Evolutionary conservation across 1,140 invertebrate genomes (phyloP).

Genomic region (Andrena cerasifolii): DNA sequence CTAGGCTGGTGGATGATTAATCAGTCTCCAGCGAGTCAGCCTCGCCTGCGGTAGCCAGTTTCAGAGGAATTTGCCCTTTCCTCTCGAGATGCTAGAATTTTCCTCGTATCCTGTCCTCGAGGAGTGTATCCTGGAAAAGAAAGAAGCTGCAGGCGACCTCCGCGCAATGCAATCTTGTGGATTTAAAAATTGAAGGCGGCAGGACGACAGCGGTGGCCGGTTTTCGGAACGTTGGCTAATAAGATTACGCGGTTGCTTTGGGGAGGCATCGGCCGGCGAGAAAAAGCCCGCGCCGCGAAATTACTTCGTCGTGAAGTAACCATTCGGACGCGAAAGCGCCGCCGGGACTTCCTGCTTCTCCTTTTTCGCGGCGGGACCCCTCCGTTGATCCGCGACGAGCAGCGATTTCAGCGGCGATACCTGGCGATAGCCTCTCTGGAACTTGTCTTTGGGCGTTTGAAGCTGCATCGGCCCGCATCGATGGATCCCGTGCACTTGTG

Average conservation of each 20-base stretch:
- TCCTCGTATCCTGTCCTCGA: not conserved
- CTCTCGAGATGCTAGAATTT: too few species aligned
- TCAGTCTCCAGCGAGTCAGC: too few species aligned
- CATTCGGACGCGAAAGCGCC: slow-evolving; percentile 41
- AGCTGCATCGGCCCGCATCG: not conserved
- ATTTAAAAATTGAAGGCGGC: not conserved
- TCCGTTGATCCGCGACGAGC: slow-evolving; percentile 30
- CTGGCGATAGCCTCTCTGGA: slow-evolving; percentile 9
- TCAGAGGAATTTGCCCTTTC: too few species aligned
- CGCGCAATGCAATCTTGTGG: not conserved
- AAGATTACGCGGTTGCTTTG: slow-evolving; percentile 36
- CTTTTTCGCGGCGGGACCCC: slow-evolving; percentile 14
- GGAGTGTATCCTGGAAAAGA: too few species aligned
- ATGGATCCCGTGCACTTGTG: not conserved
- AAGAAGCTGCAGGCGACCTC: too few species aligned
- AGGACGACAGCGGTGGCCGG: not conserved
- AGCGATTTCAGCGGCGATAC: slow-evolving; percentile 31
- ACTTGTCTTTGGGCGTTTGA: not conserved
- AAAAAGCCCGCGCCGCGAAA: slow-evolving; percentile 29
- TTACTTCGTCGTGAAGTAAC: slow-evolving; percentile 44
- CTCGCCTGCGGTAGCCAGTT: too few species aligned
- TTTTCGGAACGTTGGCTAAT: slow-evolving; percentile 32
- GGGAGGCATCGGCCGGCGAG: not conserved
- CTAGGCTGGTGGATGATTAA: too few species aligned
- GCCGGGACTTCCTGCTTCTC: slow-evolving; percentile 32